These are phyloP conservation scores for Sinocyclocheilus anshuiensis DNA, from an alignment of 2,113 vertebrate genomes.

Conservation along the genomic window DNA sequence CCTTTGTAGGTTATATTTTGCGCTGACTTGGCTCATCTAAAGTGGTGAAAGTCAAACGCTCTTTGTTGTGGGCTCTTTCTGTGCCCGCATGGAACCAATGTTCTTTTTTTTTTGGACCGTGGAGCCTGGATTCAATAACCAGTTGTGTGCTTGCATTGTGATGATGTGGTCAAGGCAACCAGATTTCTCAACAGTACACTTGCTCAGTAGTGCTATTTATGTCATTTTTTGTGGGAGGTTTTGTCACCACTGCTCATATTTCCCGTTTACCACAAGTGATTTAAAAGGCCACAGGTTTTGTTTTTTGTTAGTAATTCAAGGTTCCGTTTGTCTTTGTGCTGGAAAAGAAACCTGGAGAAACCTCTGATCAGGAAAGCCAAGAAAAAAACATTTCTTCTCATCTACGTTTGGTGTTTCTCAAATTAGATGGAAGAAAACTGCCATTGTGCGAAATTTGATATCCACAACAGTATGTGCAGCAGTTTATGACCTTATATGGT, in stretches of 20 bases:
- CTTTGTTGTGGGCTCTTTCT: conserved; percentile 89
- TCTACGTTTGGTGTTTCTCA: conserved; percentile 41
- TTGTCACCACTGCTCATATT: conserved; percentile 67
- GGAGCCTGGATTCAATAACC: conserved; percentile 93
- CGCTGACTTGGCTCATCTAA: conserved; percentile 73
- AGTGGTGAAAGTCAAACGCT: conserved; percentile 76
- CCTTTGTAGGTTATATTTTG: conserved; percentile 72
- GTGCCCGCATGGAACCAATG: conserved; percentile 85
- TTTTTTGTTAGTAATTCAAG: conserved; percentile 60
- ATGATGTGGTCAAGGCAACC: conserved; percentile 92
- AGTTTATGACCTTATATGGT: not conserved
- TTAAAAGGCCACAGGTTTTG: conserved; percentile 61
- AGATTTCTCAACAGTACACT: conserved; percentile 86
- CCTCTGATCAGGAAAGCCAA: conserved; percentile 51
- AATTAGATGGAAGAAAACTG: conserved; percentile 25
- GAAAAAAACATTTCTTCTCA: conserved; percentile 32
- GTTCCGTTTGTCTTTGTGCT: conserved; percentile 50
- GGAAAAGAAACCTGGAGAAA: conserved; percentile 59
- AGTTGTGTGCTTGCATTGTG: conserved; percentile 91
- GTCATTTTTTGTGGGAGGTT: conserved; percentile 65
- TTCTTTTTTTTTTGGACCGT: conserved; percentile 78
- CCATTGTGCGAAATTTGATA: conserved; percentile 1
- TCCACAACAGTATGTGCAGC: not conserved
- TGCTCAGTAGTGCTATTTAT: conserved; percentile 79
- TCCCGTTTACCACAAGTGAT: conserved; percentile 64